Conservation (phyloP, 2,113 vertebrate genomes). For the Pomatostomus ruficeps region DNA sequence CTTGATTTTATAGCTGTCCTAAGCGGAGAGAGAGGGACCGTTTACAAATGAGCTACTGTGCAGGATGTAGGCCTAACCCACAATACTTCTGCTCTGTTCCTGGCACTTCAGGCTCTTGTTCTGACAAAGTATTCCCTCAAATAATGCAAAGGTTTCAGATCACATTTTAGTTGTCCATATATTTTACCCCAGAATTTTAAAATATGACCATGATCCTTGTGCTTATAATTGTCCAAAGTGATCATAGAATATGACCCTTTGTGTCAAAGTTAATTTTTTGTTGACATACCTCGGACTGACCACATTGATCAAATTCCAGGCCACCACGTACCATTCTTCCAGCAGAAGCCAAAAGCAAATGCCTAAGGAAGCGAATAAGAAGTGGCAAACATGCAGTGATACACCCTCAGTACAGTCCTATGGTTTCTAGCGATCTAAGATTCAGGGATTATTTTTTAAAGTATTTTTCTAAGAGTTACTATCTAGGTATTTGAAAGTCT, state of each 20-base stretch:
- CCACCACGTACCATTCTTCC: neutral
- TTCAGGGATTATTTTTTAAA: neutral
- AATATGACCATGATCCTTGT: neutral
- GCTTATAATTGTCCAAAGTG: neutral
- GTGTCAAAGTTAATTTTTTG: neutral
- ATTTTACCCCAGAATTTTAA: neutral
- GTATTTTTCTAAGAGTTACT: neutral
- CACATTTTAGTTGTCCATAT: neutral
- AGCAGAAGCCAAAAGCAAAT: neutral
- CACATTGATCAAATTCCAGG: neutral
- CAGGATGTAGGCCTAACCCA: neutral
- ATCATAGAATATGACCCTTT: neutral
- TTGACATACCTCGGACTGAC: neutral
- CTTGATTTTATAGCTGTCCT: slow-evolving; percentile 17
- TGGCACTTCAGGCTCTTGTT: neutral
- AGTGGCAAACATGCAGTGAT: neutral
- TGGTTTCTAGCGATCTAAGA: neutral
- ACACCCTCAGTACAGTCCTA: neutral
- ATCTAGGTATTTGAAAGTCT: neutral
- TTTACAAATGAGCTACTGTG: slow-evolving; percentile 21
- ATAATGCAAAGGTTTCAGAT: neutral
- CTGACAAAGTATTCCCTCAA: neutral
- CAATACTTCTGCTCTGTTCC: neutral
- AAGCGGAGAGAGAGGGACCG: neutral
- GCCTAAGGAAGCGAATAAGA: neutral